Evolutionary conservation across 2,888 invertebrate genomes (phyloP), one percentile per base, ranked within the genome.

Genomic region (Yponomeuta plumbellus): DNA sequence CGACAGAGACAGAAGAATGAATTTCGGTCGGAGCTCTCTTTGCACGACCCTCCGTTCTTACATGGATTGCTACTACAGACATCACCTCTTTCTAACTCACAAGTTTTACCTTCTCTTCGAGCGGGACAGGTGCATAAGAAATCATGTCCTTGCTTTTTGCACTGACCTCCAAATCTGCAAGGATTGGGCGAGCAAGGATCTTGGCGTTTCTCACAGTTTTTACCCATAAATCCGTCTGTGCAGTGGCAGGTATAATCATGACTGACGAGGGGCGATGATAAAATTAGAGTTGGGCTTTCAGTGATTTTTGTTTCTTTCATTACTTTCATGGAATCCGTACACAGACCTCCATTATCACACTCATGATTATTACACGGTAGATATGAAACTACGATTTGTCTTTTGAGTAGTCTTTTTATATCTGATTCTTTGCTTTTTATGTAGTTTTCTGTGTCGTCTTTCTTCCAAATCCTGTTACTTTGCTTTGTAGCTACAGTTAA

Each of bases 151-250:
- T 96, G 94, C 69, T 96, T 94, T 64, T 96, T 93, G 79, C 98
- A 99, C 72, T 95, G 94, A 0, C 96, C 97, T 68, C 96, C 96
- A 74, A 94, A 93, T 71, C 94, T 93, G 80, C 99, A 99, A 5
- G 98, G 98, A 80, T 96, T 97, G 1, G 97, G 97, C 26, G 95
- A 93, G 78, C 98, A 97, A 0, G 98, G 98, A 87, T 98, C 97
- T 87, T 97, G 97, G 10, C 96, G 93, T 75, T 95, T 95, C 76
- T 96, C 96, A 82, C 98, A 98, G 68, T 94, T 93, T 1, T 92
- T 91, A 0, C 98, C 98, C 17, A 95, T 96, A 78, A 96, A 98
- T 61, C 97, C 97, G 70, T 96, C 95, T 0, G 94, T 93, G 78
- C 98, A 98, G 70, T 94, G 94, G 80, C 98, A 98, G 3, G 88